phyloP scores from a whole-genome alignment of 2,797 vertebrate species.

The Sebastes matsubarae region DNA sequence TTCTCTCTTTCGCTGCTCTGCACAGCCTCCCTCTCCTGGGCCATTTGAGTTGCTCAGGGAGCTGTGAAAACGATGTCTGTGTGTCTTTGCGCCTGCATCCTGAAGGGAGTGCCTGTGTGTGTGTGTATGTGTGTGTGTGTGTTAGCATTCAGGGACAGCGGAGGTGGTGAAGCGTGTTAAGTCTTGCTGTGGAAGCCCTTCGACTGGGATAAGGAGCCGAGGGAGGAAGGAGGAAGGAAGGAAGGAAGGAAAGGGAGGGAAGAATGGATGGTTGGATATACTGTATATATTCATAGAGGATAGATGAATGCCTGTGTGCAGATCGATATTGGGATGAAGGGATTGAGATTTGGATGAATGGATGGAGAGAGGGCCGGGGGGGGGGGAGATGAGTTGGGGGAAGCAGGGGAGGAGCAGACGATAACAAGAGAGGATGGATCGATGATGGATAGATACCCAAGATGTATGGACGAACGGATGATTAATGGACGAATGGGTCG shows the following conservation, averaged over 20 bases:
- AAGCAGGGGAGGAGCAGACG: constrained; percentile 41
- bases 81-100: constrained; percentile 61
- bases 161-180: constrained; percentile 65
- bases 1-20: constrained; percentile 51
- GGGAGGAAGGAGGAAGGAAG: constrained; percentile 25
- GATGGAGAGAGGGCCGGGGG: constrained; percentile 16
- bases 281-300: constrained; percentile 49
- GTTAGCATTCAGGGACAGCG: constrained; percentile 37
- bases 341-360: constrained; percentile 53
- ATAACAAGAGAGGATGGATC: constrained; percentile 67
- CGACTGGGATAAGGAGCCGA: constrained; percentile 50
- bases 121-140: constrained; percentile 30
- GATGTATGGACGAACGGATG: constrained; percentile 53
- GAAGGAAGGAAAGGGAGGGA: not conserved
- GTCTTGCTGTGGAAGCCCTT: constrained; percentile 57
- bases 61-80: constrained; percentile 75
- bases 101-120: constrained; percentile 53
- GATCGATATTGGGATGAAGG: constrained; percentile 59
- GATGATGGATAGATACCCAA: constrained; percentile 51
- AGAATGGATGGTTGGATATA: constrained; percentile 30
- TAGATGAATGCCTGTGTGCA: constrained; percentile 36
- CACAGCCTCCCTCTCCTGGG: constrained; percentile 58
- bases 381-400: constrained; percentile 31
- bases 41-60: constrained; percentile 75
- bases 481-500: constrained; percentile 47